Evolutionary conservation across 2,888 invertebrate species (phyloP).

Genomic region (Ctena decussata): DNA sequence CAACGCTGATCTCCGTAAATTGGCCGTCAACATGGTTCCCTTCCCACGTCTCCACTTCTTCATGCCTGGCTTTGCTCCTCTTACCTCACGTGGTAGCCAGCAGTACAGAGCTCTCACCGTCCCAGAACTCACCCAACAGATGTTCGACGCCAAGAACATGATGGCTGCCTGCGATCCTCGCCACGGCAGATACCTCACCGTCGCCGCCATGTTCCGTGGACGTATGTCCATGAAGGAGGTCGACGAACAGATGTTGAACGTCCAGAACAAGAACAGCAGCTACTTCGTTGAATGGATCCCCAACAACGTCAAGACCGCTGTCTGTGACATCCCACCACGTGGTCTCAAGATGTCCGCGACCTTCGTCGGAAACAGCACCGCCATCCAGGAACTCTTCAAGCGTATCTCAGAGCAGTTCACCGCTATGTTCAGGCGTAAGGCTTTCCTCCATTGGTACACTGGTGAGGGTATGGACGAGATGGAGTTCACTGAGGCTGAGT

Average conservation of each 20-base stretch:
- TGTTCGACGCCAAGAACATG: constrained; percentile 97
- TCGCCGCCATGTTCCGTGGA: constrained; percentile 84
- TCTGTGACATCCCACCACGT: constrained; percentile 93
- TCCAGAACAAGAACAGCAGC: constrained; percentile 88
- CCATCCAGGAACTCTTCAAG: constrained; percentile 86
- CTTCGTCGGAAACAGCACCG: constrained; percentile 91
- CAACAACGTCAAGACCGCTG: constrained; percentile 85
- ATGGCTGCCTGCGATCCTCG: constrained; percentile 83
- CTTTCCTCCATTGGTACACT: neutral
- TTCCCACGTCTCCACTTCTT: constrained; percentile 96
- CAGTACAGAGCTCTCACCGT: constrained; percentile 78
- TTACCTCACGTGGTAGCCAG: constrained; percentile 90
- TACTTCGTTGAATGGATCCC: constrained; percentile 87
- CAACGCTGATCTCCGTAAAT: constrained; percentile 79
- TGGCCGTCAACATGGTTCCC: constrained; percentile 92
- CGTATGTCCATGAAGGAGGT: constrained; percentile 86
- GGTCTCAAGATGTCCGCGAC: constrained; percentile 97
- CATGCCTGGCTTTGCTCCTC: constrained; percentile 95
- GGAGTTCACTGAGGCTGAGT: neutral
- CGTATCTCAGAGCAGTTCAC: constrained; percentile 82
- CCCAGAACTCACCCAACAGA: constrained; percentile 88
- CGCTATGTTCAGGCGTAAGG: neutral
- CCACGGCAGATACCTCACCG: constrained; percentile 83
- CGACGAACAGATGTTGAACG: constrained; percentile 96
- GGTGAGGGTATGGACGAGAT: neutral